These are phyloP conservation scores for Capromys pilorides DNA, from an alignment of 2,797 vertebrate species.

Conservation along the genomic window DNA sequence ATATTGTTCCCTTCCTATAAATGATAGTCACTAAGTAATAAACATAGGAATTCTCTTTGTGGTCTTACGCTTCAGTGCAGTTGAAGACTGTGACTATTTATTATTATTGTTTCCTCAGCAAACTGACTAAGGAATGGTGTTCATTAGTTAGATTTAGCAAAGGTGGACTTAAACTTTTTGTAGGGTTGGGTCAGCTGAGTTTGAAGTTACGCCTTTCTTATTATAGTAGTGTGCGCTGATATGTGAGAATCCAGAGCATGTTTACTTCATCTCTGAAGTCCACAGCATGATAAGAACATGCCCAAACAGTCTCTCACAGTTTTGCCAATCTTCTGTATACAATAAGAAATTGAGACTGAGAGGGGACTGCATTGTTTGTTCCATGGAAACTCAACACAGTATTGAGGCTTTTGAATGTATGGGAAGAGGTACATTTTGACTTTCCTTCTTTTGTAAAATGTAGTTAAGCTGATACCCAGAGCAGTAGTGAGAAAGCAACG, in stretches of 20 bases:
- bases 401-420: neutral
- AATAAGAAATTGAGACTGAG: neutral
- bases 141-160: neutral
- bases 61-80: neutral
- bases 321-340: neutral
- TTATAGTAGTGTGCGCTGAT: neutral
- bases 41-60: neutral
- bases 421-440: constrained; percentile 30
- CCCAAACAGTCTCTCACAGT: neutral
- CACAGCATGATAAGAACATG: neutral
- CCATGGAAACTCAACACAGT: neutral
- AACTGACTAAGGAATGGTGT: neutral
- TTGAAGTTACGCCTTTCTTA: neutral
- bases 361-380: constrained; percentile 29
- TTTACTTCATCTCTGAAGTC: neutral
- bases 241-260: neutral
- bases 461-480: constrained; percentile 11
- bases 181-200: neutral
- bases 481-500: constrained; percentile 18
- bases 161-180: neutral
- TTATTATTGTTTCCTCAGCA: neutral
- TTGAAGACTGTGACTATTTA: neutral
- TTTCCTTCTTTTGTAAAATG: neutral
- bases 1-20: constrained; percentile 17
- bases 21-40: neutral